phyloP scores from a whole-genome alignment of 2,113 vertebrate species.

The Laticauda laticaudata region DNA sequence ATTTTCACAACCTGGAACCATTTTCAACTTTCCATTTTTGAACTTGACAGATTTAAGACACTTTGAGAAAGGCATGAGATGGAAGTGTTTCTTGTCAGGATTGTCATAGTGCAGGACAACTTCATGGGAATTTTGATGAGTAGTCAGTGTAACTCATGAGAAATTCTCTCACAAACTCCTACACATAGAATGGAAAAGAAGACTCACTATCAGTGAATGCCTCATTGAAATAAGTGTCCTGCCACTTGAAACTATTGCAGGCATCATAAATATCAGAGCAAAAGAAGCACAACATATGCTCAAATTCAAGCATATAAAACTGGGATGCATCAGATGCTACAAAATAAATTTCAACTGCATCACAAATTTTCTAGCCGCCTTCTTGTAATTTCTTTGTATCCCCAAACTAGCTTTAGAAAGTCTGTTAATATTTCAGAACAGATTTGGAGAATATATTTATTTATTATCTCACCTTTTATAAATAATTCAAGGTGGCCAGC shows the following conservation, averaged over 20 bases:
- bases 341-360: no score
- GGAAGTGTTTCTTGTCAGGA: not conserved
- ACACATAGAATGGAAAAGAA: not conserved
- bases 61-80: not conserved
- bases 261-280: not conserved
- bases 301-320: not conserved
- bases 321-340: not conserved
- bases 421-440: not conserved
- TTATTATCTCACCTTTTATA: not conserved
- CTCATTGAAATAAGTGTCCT: not conserved
- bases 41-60: not conserved
- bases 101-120: not conserved
- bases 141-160: not conserved
- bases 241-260: not conserved
- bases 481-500: not conserved
- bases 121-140: not conserved
- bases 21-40: not conserved
- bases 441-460: not conserved
- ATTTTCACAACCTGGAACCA: not conserved
- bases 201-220: not conserved
- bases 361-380: not conserved
- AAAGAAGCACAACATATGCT: not conserved
- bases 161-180: not conserved
- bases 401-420: not conserved
- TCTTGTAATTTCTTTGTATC: not conserved